phyloP scores from a whole-genome alignment of 2,797 vertebrate species.

The Liparis tanakae region DNA sequence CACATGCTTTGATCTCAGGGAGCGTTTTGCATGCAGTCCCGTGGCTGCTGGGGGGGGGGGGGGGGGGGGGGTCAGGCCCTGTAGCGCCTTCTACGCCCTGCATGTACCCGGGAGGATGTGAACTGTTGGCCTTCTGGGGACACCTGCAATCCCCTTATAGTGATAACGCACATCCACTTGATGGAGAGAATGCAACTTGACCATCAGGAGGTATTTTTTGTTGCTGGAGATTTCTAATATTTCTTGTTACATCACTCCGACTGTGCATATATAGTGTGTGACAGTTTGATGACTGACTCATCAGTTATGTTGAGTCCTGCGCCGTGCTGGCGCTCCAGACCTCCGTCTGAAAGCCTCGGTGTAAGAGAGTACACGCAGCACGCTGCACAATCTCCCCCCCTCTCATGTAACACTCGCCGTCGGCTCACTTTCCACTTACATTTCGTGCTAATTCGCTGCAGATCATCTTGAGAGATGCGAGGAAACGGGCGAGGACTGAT shows the following conservation, averaged over 20 bases:
- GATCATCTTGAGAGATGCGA: constrained; percentile 40
- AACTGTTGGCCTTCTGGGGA: constrained; percentile 31
- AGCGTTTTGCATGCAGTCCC: constrained; percentile 74
- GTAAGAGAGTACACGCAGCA: constrained; percentile 12
- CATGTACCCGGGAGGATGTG: constrained; percentile 28
- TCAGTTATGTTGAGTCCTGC: constrained; percentile 7
- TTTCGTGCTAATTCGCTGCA: constrained; percentile 30
- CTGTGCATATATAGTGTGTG: neutral
- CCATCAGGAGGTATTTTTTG: constrained; percentile 11
- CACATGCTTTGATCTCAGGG: constrained; percentile 76
- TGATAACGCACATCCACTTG: constrained; percentile 12
- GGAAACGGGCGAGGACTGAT: constrained; percentile 21
- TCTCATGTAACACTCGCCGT: constrained; percentile 24
- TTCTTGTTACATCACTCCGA: constrained; percentile 5
- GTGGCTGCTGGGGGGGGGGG: constrained; percentile 64
- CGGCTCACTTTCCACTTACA: constrained; percentile 37
- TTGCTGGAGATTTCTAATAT: neutral
- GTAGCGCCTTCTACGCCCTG: constrained; percentile 41
- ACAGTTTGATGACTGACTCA: constrained; percentile 17
- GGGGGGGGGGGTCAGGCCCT: constrained; percentile 67
- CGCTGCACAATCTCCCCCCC: neutral
- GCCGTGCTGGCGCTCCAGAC: neutral
- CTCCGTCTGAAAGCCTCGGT: constrained; percentile 12
- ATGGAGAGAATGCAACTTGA: constrained; percentile 16
- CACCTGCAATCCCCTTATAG: constrained; percentile 9